Evolutionary conservation across 2,888 invertebrate species (phyloP).

Genomic region (Sinopyrophorus schimmeli): DNA sequence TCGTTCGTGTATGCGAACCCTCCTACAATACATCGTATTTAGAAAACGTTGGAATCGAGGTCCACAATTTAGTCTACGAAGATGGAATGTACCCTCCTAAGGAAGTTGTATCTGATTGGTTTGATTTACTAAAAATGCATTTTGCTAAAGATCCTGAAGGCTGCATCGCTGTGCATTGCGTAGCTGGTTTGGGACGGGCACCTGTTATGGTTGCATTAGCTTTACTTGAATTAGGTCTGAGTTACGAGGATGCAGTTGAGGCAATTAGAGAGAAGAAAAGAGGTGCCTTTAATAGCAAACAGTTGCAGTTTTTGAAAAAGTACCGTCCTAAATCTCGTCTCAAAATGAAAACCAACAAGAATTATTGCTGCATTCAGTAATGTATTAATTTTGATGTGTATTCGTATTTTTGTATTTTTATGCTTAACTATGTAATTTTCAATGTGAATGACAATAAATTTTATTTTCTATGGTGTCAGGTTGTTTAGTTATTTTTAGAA

Average conservation of each 20-base stretch:
- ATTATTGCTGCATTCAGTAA: conserved; percentile 83
- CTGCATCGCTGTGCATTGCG: conserved; percentile 98
- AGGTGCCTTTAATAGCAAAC: conserved; percentile 98
- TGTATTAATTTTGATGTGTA: too few relatives aligned
- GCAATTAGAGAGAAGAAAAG: conserved; percentile 90
- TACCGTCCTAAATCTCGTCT: conserved; percentile 96
- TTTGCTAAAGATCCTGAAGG: conserved; percentile 80
- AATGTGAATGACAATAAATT: too few relatives aligned
- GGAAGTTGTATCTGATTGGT: conserved; percentile 94
- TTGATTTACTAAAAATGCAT: conserved; percentile 76
- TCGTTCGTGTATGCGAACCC: conserved; percentile 98
- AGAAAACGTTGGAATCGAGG: conserved; percentile 84
- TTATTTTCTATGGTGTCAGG: too few relatives aligned
- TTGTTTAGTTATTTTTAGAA: too few relatives aligned
- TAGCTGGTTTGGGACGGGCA: conserved; percentile 96
- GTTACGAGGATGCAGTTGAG: conserved; percentile 98
- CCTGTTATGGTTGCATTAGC: conserved; percentile 98
- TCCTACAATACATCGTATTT: conserved; percentile 93
- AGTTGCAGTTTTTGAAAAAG: conserved; percentile 95
- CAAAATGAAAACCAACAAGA: conserved; percentile 88
- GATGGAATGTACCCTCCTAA: conserved; percentile 90
- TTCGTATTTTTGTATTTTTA: too few relatives aligned
- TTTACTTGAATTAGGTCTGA: conserved; percentile 96
- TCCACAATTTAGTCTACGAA: conserved; percentile 93
- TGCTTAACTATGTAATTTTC: too few relatives aligned